Evolutionary conservation across 2,113 vertebrate genomes (phyloP).

Genomic region (Oceanodroma tethys): DNA sequence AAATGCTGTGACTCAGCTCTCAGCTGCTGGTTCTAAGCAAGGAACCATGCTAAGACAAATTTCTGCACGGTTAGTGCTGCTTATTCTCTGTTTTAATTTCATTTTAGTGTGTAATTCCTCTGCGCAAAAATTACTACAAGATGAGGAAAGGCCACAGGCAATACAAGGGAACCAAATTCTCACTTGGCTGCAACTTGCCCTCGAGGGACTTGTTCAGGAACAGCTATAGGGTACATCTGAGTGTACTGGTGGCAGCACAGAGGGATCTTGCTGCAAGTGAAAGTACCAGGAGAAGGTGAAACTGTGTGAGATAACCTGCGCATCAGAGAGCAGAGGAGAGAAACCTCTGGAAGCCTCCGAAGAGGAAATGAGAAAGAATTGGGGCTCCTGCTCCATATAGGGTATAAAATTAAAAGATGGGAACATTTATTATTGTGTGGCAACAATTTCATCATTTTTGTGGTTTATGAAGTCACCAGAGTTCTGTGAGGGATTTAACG

Average conservation of each 20-base stretch:
- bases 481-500: background rate
- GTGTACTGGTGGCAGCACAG: background rate
- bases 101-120: background rate
- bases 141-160: background rate
- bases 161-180: background rate
- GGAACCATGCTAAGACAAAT: background rate
- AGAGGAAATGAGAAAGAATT: background rate
- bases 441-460: conserved; percentile 1
- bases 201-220: background rate
- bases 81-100: background rate
- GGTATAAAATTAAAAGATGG: background rate
- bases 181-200: background rate
- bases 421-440: background rate
- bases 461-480: conserved; percentile 31
- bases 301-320: background rate
- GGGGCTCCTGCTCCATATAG: background rate
- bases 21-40: background rate
- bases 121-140: background rate
- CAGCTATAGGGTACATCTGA: background rate
- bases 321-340: background rate
- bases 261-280: background rate
- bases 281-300: background rate
- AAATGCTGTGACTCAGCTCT: background rate
- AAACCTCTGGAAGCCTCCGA: background rate
- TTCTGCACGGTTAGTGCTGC: background rate